These are phyloP conservation scores for Bufo bufo DNA, from an alignment of 2,113 vertebrate species.

Conservation along the genomic window DNA sequence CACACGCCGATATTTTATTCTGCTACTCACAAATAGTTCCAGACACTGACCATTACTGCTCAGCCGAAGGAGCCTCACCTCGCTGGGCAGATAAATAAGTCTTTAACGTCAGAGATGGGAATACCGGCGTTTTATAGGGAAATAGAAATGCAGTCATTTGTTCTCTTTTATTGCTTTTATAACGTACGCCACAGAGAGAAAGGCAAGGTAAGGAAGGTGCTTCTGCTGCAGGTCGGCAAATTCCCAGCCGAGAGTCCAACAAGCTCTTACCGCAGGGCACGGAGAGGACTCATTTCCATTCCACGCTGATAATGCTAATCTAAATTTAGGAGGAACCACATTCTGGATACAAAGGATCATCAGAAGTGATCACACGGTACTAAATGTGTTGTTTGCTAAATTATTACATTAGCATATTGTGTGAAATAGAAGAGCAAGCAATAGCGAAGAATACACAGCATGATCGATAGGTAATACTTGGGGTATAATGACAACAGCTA, in stretches of 20 bases:
- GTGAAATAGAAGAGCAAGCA: background rate
- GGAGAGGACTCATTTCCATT: background rate
- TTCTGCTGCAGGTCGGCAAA: conserved; percentile 18
- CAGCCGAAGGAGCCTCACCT: background rate
- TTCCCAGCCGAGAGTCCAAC: conserved; percentile 15
- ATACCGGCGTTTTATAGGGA: conserved; percentile 20
- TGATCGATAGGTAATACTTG: too few species aligned
- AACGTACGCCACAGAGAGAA: conserved; percentile 22
- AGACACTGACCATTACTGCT: conserved; percentile 25
- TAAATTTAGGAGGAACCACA: conserved; percentile 7
- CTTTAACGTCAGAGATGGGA: conserved; percentile 28
- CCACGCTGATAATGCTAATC: background rate
- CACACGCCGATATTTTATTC: background rate
- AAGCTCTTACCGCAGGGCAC: conserved; percentile 30
- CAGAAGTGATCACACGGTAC: background rate
- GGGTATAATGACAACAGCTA: too few species aligned
- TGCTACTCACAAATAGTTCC: conserved; percentile 16
- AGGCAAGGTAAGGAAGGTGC: background rate
- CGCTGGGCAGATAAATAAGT: conserved; percentile 3
- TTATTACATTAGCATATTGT: conserved; percentile 10
- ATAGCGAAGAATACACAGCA: too few species aligned
- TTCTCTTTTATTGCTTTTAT: conserved; percentile 15
- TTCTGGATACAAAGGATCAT: conserved; percentile 1
- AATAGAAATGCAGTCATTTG: conserved; percentile 34
- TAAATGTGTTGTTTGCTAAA: background rate